Evolutionary conservation across 2,888 invertebrate species (phyloP).

Genomic region (Dryobotodes eremita): DNA sequence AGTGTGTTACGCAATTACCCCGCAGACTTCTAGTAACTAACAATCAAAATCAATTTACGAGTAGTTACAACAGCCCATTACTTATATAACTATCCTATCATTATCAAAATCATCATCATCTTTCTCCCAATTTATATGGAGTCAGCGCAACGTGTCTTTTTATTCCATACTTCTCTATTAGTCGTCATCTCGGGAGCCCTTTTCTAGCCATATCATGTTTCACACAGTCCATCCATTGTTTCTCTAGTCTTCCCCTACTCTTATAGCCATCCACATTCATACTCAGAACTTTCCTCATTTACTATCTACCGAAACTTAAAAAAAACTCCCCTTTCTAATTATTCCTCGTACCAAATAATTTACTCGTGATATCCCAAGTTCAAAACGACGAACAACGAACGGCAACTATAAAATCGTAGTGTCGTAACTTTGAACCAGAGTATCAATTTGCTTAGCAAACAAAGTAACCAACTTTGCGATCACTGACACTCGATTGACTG

Average conservation of each 20-base stretch:
- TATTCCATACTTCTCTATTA: neutral
- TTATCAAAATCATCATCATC: neutral
- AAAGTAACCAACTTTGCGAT: slow-evolving; percentile 36
- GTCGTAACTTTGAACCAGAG: slow-evolving; percentile 28
- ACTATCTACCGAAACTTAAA: neutral
- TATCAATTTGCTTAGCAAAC: slow-evolving; percentile 59
- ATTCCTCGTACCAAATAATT: neutral
- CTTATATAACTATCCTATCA: neutral
- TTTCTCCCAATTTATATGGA: neutral
- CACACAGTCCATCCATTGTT: too few species aligned
- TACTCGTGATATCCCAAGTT: neutral
- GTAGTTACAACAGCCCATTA: neutral
- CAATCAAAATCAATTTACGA: neutral
- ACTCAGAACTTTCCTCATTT: too few species aligned
- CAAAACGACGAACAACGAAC: neutral
- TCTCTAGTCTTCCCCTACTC: too few species aligned
- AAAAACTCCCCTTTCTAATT: neutral
- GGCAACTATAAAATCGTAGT: slow-evolving; percentile 39
- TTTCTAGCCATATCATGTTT: neutral
- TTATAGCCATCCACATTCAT: too few species aligned
- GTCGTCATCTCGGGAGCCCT: neutral
- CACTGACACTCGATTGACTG: slow-evolving; percentile 48
- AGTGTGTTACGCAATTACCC: too few species aligned
- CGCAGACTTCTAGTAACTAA: neutral
- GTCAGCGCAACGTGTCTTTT: too few species aligned